Evolutionary conservation across 2,113 vertebrate genomes (phyloP), one percentile per base, ranked within the genome.

Genomic region (Nothobranchius kuhntae): DNA sequence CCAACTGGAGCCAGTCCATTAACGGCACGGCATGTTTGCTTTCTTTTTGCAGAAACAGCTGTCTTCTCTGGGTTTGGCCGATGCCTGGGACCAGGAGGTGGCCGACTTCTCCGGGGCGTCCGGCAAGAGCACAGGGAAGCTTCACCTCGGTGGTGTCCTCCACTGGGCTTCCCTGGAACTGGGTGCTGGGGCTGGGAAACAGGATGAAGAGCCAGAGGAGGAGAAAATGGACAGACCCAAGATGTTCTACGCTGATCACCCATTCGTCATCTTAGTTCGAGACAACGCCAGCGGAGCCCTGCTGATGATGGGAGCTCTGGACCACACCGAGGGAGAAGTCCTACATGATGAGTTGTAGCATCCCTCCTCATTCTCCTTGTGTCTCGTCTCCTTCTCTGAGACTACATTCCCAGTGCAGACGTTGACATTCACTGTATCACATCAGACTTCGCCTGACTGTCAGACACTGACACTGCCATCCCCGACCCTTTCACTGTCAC

Each of bases 131-230:
- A 65, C 62, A 59, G 81, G 77, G 26, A 86, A 81, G 53, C 81
- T 89, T 21, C 82, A 91, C 47, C 73, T 92, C 47, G 73, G 65
- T 4, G 86, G 50, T 0, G 67, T 88, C 44, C 63, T 91, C 35
- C 91, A 92, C 50, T 90, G 90, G 90, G 77, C 87, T 0, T 80
- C 81, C 30, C 45, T 92, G 68, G 89, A 92, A 73, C 78, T 92
- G 70, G 59, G 61, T 6, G 51, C 77, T 8, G 77, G 7, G 12
- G 80, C 83, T 2, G 86, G 76, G 13, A 60, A 61, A 35, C 67
- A 68, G 54, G n/a, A 52, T 0, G 46, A 12, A 2, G 51, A 80
- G 3, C 61, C 80, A 0, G 72, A 76, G 55, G 86, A 89, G 21
- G 78, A 90, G 76, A 46, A 62, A 9, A n/a, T 83, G 44, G 61